A percentile compares a stretch with the other conserved stretches of the same genome.
Evolutionary conservation across 2,113 vertebrate species (phyloP).

Genomic region (Perca fluviatilis): DNA sequence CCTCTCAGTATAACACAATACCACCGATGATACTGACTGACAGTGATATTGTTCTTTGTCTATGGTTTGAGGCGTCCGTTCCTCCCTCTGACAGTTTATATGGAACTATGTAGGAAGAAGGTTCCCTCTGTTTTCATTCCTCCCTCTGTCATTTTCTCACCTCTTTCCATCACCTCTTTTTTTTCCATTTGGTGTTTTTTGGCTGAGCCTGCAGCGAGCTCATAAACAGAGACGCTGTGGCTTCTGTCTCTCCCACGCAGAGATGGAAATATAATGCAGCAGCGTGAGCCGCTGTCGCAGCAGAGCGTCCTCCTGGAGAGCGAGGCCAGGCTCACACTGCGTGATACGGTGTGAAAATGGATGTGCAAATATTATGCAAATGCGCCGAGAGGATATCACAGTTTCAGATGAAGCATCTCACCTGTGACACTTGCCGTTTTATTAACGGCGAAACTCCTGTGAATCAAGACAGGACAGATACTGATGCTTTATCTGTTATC

Average conservation of each 20-base stretch:
- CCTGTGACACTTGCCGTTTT: constrained; percentile 37
- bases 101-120: constrained; percentile 14
- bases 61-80: not conserved
- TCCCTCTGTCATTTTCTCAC: constrained; percentile 57
- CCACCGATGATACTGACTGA: constrained; percentile 3
- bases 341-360: constrained; percentile 30
- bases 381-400: constrained; percentile 30
- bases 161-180: constrained; percentile 43
- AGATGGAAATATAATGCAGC: constrained; percentile 46
- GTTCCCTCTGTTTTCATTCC: constrained; percentile 53
- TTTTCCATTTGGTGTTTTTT: constrained; percentile 32
- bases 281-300: constrained; percentile 43
- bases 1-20: not conserved
- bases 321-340: constrained; percentile 3
- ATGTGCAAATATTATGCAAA: constrained; percentile 65
- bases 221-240: constrained; percentile 30
- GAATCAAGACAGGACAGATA: not conserved
- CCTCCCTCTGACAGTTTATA: constrained; percentile 10
- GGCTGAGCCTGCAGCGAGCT: constrained; percentile 37
- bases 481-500: constrained; percentile 1
- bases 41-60: constrained; percentile 7
- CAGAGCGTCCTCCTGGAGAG: constrained; percentile 36
- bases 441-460: not conserved
- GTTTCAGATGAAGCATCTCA: constrained; percentile 52
- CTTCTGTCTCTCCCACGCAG: constrained; percentile 55